These are phyloP conservation scores for Uloborus diversus DNA, from an alignment of 1,140 invertebrate species.

Conservation along the genomic window DNA sequence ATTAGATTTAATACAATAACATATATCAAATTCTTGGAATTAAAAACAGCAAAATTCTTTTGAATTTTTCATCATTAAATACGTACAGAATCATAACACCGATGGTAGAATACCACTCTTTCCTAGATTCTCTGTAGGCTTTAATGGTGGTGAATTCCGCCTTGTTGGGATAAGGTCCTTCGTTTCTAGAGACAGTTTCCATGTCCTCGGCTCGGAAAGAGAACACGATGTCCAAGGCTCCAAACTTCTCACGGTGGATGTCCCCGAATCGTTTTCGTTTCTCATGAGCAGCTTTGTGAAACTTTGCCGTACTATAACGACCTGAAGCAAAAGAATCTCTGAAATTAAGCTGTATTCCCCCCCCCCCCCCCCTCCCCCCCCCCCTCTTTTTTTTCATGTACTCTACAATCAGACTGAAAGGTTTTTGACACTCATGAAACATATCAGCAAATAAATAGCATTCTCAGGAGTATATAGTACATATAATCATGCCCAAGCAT, in stretches of 20 bases:
- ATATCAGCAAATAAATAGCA: no score
- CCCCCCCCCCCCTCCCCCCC: no score
- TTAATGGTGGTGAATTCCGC: constrained; percentile 64
- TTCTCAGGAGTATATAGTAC: no score
- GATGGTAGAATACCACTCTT: constrained; percentile 27
- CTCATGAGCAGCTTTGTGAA: constrained; percentile 1
- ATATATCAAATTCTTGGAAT: no score
- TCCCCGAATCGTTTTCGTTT: not conserved
- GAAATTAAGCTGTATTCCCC: not conserved
- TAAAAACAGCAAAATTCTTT: no score
- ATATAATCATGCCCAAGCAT: no score
- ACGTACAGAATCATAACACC: constrained; percentile 37
- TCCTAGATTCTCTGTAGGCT: constrained; percentile 35
- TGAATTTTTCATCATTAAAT: no score
- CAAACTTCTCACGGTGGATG: constrained; percentile 23
- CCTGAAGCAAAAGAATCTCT: constrained; percentile 10
- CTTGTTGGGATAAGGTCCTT: constrained; percentile 79
- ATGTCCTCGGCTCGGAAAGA: constrained; percentile 80
- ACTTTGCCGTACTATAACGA: not conserved
- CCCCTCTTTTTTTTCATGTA: not conserved
- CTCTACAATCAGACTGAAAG: no score
- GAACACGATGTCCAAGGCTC: not conserved
- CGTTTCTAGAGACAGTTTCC: constrained; percentile 76
- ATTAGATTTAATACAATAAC: no score
- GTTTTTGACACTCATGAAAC: no score